These are phyloP conservation scores for Pipistrellus nathusii DNA, from an alignment of 2,797 vertebrate species.

Conservation along the genomic window DNA sequence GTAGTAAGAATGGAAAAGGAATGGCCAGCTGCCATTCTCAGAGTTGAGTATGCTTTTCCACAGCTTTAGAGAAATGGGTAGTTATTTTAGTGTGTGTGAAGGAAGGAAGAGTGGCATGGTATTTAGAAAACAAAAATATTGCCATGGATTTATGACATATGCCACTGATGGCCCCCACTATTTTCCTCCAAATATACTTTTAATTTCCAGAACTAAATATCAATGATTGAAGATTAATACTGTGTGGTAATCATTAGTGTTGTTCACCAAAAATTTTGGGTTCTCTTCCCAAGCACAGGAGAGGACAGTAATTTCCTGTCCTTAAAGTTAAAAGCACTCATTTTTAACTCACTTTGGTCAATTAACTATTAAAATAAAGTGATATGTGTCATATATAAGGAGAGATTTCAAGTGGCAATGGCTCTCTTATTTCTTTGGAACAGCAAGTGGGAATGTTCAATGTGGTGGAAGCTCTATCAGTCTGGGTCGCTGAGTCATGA, in stretches of 20 bases:
- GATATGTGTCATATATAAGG: not conserved
- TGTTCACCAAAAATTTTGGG: not conserved
- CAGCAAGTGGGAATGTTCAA: not conserved
- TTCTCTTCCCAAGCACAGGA: not conserved
- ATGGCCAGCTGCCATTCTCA: not conserved
- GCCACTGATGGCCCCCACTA: not conserved
- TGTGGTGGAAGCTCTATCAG: not conserved
- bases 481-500: not conserved
- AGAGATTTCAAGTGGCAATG: not conserved
- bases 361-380: not conserved
- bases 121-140: slow-evolving; percentile 24
- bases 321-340: not conserved
- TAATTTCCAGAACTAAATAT: slow-evolving; percentile 17
- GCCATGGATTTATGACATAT: not conserved
- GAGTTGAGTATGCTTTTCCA: not conserved
- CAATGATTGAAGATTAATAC: not conserved
- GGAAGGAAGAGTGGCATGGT: not conserved
- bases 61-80: not conserved
- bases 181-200: not conserved
- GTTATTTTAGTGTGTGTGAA: not conserved
- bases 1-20: slow-evolving; percentile 5
- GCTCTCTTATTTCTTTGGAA: not conserved
- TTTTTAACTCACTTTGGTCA: not conserved
- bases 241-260: not conserved
- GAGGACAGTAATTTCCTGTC: not conserved